Conservation (phyloP, 2,113 vertebrate species). For the Clarias gariepinus region DNA sequence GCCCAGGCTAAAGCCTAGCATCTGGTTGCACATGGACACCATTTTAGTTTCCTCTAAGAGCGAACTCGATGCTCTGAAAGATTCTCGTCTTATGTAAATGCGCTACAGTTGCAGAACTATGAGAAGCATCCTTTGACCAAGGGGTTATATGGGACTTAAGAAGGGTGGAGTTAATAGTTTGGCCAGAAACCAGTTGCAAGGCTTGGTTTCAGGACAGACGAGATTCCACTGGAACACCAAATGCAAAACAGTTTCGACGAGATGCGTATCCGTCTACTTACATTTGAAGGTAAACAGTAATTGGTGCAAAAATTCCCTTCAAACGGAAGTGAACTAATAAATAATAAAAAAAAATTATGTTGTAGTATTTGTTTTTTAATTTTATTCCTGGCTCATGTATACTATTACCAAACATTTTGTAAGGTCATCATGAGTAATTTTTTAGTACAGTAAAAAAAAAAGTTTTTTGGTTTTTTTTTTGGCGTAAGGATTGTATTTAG, state of each 20-base stretch:
- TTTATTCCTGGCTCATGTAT: background rate
- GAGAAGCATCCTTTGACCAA: rapidly evolving
- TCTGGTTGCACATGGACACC: slow-evolving; percentile 73
- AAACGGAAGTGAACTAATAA: background rate
- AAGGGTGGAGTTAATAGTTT: slow-evolving; percentile 62
- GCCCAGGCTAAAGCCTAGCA: slow-evolving; percentile 68
- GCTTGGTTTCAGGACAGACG: slow-evolving; percentile 51
- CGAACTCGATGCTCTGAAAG: background rate
- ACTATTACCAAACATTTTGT: background rate
- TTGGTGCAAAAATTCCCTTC: background rate
- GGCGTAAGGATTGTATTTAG: background rate
- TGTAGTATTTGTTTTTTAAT: background rate
- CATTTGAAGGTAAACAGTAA: slow-evolving; percentile 34
- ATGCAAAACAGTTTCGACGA: slow-evolving; percentile 63
- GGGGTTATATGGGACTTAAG: slow-evolving; percentile 49
- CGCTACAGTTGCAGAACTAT: background rate
- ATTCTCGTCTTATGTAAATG: background rate
- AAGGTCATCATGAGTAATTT: background rate
- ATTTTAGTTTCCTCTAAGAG: slow-evolving; percentile 51
- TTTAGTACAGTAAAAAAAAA: background rate
- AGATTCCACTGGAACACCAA: slow-evolving; percentile 60
- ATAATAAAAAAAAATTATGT: background rate
- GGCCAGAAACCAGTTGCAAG: slow-evolving; percentile 58
- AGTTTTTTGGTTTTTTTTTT: too few relatives aligned
- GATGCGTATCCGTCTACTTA: slow-evolving; percentile 31